Percentiles rank a stretch among this genome's conserved stretches.
Evolutionary conservation across 2,113 vertebrate species (phyloP).

Genomic region (Thalassarche chlororhynchos): DNA sequence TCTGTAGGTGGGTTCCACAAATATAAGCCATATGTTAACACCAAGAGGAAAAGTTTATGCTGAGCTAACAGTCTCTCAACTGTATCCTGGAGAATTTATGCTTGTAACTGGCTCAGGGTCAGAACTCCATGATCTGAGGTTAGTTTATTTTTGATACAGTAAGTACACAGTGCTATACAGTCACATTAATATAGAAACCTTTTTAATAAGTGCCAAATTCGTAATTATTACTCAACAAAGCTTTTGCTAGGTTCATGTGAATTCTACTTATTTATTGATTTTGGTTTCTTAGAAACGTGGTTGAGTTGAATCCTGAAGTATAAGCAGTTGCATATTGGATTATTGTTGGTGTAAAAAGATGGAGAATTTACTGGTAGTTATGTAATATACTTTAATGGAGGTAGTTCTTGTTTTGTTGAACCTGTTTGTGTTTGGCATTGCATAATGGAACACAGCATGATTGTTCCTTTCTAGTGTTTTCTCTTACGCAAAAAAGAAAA

Average conservation of each 20-base stretch:
- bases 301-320: neutral
- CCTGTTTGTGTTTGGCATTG: neutral
- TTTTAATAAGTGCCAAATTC: neutral
- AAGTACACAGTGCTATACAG: neutral
- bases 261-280: neutral
- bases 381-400: neutral
- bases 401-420: neutral
- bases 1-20: constrained; percentile 89
- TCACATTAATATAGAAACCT: neutral
- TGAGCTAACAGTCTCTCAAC: constrained; percentile 92
- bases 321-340: neutral
- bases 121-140: constrained; percentile 95
- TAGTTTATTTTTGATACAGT: constrained; percentile 1
- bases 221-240: neutral
- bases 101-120: constrained; percentile 94
- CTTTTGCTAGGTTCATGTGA: neutral
- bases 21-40: constrained; percentile 98
- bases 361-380: neutral
- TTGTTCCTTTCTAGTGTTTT: constrained; percentile 19
- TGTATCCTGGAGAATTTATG: constrained; percentile 86
- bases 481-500: constrained; percentile 11
- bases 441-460: neutral
- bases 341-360: neutral
- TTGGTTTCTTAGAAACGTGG: neutral
- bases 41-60: constrained; percentile 89